These are phyloP conservation scores for Anthoscopus minutus DNA, from an alignment of 2,113 vertebrate species.

Conservation along the genomic window DNA sequence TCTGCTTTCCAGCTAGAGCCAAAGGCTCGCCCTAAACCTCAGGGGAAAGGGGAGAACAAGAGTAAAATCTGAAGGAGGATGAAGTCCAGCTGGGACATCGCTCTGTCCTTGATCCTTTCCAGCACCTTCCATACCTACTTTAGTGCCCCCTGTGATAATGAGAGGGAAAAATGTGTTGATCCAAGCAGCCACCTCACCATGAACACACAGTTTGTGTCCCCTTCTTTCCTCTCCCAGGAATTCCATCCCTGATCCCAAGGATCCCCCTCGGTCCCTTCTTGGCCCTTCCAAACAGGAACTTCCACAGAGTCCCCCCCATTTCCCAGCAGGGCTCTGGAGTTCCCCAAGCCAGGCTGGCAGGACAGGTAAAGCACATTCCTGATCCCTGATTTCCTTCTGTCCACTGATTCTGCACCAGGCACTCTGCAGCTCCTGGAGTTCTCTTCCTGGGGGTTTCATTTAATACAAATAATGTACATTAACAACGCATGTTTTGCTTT, in stretches of 20 bases:
- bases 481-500: neutral
- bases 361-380: neutral
- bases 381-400: neutral
- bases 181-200: neutral
- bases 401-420: neutral
- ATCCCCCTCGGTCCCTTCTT: neutral
- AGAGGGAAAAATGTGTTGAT: rapidly evolving
- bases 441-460: neutral
- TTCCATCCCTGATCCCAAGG: rapidly evolving
- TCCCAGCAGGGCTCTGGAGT: neutral
- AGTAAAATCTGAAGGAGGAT: neutral
- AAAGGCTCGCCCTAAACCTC: neutral
- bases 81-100: neutral
- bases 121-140: neutral
- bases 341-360: neutral
- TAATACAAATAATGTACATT: neutral
- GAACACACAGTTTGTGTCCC: rapidly evolving
- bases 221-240: neutral
- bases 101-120: neutral
- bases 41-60: neutral
- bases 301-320: neutral
- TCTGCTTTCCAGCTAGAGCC: neutral
- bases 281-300: neutral
- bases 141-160: neutral
- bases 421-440: neutral